Evolutionary conservation across 2,888 invertebrate species (phyloP).

Genomic region (Dione vanillae): DNA sequence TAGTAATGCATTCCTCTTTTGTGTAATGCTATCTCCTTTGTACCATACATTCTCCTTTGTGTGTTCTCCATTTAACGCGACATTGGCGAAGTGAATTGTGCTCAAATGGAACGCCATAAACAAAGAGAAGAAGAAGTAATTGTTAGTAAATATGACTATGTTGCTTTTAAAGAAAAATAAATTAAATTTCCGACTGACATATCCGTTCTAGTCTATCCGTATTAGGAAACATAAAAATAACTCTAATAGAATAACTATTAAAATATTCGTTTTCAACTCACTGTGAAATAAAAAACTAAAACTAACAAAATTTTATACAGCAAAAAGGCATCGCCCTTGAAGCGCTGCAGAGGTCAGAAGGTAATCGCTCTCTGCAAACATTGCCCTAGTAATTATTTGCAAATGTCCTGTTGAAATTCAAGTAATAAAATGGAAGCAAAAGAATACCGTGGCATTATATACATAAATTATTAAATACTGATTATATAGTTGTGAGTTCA

Average conservation of each 20-base stretch:
- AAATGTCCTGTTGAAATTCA: not conserved
- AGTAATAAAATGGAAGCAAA: not conserved
- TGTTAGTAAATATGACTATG: too few relatives aligned
- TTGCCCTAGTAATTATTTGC: slow-evolving; percentile 10
- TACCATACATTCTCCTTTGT: too few relatives aligned
- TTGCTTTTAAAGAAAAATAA: too few relatives aligned
- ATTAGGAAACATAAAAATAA: not conserved
- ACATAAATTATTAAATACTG: not conserved
- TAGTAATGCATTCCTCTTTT: too few relatives aligned
- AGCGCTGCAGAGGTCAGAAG: slow-evolving; percentile 22
- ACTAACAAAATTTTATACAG: not conserved
- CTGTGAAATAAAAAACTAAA: not conserved
- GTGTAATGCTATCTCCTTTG: too few relatives aligned
- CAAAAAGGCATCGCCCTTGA: slow-evolving; percentile 29
- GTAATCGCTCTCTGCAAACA: slow-evolving; percentile 25
- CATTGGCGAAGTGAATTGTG: too few relatives aligned
- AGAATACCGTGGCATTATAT: not conserved
- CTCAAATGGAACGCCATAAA: too few relatives aligned
- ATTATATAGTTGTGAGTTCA: not conserved
- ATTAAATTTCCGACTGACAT: too few relatives aligned
- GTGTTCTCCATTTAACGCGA: too few relatives aligned
- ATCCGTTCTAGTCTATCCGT: too few relatives aligned
- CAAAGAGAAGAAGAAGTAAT: too few relatives aligned
- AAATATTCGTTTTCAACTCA: not conserved
- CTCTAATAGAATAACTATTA: too few relatives aligned